These are phyloP conservation scores for Bettongia penicillata DNA, from an alignment of 2,113 vertebrate species.

Conservation along the genomic window DNA sequence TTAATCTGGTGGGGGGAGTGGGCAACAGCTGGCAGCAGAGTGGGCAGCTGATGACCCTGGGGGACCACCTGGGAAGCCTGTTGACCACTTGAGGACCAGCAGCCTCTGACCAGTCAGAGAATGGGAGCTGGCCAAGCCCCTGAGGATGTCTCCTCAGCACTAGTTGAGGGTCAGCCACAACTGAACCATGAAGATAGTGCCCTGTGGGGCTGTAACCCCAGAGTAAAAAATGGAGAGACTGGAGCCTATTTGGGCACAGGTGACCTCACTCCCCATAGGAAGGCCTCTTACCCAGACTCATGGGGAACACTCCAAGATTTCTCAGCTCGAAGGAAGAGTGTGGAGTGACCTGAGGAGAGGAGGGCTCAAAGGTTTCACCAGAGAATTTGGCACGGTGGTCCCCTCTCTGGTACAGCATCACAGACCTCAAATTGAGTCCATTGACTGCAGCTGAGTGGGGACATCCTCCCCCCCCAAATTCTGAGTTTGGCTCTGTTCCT, in stretches of 20 bases:
- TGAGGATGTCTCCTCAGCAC: background rate
- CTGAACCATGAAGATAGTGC: background rate
- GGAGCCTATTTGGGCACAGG: conserved; percentile 88
- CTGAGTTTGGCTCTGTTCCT: background rate
- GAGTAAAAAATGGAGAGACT: conserved; percentile 92
- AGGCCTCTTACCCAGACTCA: conserved; percentile 75
- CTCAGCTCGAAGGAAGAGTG: no score
- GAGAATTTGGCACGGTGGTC: conserved; percentile 69
- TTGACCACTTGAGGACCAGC: background rate
- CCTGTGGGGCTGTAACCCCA: conserved; percentile 68
- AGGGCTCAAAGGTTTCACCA: background rate
- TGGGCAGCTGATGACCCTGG: background rate
- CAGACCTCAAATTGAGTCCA: conserved; percentile 61
- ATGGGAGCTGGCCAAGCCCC: no score
- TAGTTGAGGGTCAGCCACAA: background rate
- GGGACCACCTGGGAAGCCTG: no score
- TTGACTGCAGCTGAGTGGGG: background rate
- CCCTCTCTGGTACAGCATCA: conserved; percentile 46
- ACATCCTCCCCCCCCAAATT: no score
- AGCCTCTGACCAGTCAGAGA: background rate
- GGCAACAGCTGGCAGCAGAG: background rate
- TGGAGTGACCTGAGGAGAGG: no score
- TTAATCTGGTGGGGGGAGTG: background rate
- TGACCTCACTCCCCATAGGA: conserved; percentile 85
- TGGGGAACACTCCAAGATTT: conserved; percentile 82